Base-by-base conservation (phyloP, 1,140 invertebrate genomes). In the Drosophila tani region DNA sequence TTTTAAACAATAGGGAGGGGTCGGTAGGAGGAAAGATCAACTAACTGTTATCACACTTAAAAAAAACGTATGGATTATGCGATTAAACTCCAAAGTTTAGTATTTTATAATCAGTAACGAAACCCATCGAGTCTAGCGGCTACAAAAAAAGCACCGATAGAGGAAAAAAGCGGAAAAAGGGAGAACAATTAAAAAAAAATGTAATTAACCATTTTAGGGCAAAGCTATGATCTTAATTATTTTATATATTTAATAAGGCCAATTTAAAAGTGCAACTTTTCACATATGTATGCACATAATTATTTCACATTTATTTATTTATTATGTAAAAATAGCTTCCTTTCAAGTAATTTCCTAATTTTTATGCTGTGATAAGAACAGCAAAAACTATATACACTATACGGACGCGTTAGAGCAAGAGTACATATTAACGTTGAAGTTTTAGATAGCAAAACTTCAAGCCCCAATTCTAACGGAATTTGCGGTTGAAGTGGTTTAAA, bases 281-380 rank as follows among this genome's bases (percentile, higher is more conserved):
- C 21, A 24, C 21, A 3, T 24, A 24, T 24, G 21, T 24, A 3
- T 24, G 21, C 21, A 24, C 21, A 24, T 24, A 3, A 3, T 24
- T 24, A 24, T 24, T 24, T 24, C 21, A 24, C 3, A 24, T 24
- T 24, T 24, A 24, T 15, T 43, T 43, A n/a, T n/a, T 8, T 3
- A 8, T 17, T n/a, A 12, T 12, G 4, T 17, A 17, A 12, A 15
- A 50, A 27, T 5, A 50, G 3, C 29, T 27, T 7, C 2, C 14
- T 32, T 59, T 50, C 15, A 45, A 35, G 14, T 35, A 19, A 75
- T 68, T 77, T 68, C 63, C 74, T n/a, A 32, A 12, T 17, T 45
- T 43, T 53, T 51, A 63, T 70, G 46, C 35, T 62, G 40, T 53
- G 56, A 79, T 78, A 71, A 78, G 45, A 78, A 51, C 63, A 9